A percentile compares a stretch with the other conserved stretches of the same genome.
These are phyloP conservation scores for Beris morrisii DNA, from an alignment of 2,888 invertebrate genomes.

Conservation along the genomic window DNA sequence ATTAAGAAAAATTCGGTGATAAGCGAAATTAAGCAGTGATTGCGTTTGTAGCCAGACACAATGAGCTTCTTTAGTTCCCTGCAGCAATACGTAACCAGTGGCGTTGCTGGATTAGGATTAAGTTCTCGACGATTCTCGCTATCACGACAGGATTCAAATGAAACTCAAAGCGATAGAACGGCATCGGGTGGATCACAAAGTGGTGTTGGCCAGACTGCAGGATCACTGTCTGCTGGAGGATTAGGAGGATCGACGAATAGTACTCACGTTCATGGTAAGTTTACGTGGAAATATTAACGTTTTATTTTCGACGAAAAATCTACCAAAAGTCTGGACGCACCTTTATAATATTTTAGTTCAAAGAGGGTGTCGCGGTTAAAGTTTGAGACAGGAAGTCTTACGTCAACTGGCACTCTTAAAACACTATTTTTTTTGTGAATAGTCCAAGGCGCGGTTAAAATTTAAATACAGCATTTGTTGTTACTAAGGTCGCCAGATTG, in stretches of 20 bases:
- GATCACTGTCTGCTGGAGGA: slow-evolving; percentile 27
- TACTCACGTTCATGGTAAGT: slow-evolving; percentile 38
- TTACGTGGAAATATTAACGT: background rate
- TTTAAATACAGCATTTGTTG: no score
- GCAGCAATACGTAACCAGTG: slow-evolving; percentile 84
- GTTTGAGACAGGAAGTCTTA: no score
- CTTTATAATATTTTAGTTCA: no score
- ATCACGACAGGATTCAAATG: slow-evolving; percentile 67
- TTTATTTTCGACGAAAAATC: no score
- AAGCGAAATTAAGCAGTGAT: slow-evolving; percentile 12
- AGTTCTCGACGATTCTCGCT: slow-evolving; percentile 75
- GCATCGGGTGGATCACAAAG: slow-evolving; percentile 13
- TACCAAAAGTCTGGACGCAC: no score
- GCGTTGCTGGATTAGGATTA: slow-evolving; percentile 77
- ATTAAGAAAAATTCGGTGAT: background rate
- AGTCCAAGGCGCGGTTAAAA: no score
- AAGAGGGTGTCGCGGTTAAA: no score
- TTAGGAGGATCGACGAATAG: slow-evolving; percentile 20
- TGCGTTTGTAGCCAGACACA: slow-evolving; percentile 13
- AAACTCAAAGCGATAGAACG: slow-evolving; percentile 44
- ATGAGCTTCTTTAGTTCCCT: slow-evolving; percentile 88
- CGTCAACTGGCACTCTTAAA: no score
- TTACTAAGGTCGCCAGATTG: no score
- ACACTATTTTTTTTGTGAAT: no score
- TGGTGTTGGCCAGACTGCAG: slow-evolving; percentile 35